These are phyloP conservation scores for Delichon dasypus DNA, from an alignment of 2,797 vertebrate genomes.

Conservation along the genomic window DNA sequence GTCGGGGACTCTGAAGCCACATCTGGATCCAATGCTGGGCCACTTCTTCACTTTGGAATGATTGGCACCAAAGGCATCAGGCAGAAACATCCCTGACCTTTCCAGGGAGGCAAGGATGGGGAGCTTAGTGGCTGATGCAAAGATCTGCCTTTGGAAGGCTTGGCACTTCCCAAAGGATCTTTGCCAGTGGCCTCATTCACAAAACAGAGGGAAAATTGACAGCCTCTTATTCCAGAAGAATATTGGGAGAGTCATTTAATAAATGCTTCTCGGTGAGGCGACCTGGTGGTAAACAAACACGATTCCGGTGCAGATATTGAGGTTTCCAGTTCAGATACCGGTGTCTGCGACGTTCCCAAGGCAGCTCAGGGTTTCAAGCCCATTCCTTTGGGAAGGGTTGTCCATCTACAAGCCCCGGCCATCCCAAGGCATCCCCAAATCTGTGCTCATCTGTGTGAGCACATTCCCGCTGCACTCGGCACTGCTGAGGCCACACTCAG, in stretches of 20 bases:
- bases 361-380: background rate
- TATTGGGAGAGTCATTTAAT: background rate
- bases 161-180: background rate
- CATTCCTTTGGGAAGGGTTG: background rate
- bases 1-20: background rate
- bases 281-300: background rate
- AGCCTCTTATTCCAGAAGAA: background rate
- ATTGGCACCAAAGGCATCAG: background rate
- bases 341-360: accelerated
- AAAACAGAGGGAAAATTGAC: background rate
- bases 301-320: background rate
- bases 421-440: background rate
- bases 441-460: accelerated
- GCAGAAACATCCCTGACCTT: background rate
- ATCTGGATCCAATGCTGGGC: conserved; percentile 52
- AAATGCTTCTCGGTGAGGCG: accelerated
- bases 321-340: background rate
- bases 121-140: background rate
- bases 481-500: background rate
- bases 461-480: accelerated
- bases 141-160: background rate
- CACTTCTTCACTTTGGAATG: background rate
- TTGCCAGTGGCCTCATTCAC: background rate
- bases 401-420: too few species aligned
- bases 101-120: background rate